Conservation (phyloP, 1,140 invertebrate species). For the Drosophila asahinai region DNA sequence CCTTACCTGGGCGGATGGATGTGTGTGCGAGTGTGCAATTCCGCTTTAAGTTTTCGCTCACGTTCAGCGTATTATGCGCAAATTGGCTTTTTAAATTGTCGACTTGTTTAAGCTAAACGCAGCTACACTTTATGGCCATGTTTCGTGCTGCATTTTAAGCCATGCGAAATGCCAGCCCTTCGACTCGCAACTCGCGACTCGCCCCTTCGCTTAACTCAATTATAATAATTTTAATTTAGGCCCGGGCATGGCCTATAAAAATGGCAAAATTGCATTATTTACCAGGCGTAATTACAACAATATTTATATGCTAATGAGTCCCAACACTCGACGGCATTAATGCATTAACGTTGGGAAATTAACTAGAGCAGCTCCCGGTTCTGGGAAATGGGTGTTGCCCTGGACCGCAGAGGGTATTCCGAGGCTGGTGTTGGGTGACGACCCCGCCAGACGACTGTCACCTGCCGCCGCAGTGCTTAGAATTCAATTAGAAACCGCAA, state of each 20-base stretch:
- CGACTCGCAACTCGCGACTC: constrained; percentile 5
- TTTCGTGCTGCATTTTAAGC: constrained; percentile 78
- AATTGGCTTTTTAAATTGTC: constrained; percentile 84
- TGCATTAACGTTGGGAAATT: constrained; percentile 35
- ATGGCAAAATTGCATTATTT: constrained; percentile 75
- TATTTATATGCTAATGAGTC: constrained; percentile 67
- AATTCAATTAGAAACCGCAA: constrained; percentile 80
- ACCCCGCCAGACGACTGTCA: constrained; percentile 57
- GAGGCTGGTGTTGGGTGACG: constrained; percentile 15
- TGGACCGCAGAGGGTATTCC: constrained; percentile 6
- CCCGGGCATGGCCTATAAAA: constrained; percentile 43
- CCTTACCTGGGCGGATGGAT: neutral
- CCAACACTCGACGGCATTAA: constrained; percentile 41
- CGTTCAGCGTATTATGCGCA: constrained; percentile 79
- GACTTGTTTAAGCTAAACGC: constrained; percentile 80
- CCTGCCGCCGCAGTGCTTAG: constrained; percentile 59
- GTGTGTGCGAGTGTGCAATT: constrained; percentile 44
- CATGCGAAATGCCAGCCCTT: constrained; percentile 68
- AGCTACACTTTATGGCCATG: constrained; percentile 79
- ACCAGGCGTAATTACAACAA: constrained; percentile 67
- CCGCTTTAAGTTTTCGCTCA: constrained; percentile 75
- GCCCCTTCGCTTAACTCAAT: constrained; percentile 57
- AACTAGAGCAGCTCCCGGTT: constrained; percentile 20
- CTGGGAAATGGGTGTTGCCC: constrained; percentile 14
- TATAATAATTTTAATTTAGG: constrained; percentile 71